A percentile compares a stretch with the other conserved stretches of the same genome.
These are phyloP conservation scores for Ispidina lecontei DNA, from an alignment of 2,797 vertebrate genomes.

Conservation along the genomic window DNA sequence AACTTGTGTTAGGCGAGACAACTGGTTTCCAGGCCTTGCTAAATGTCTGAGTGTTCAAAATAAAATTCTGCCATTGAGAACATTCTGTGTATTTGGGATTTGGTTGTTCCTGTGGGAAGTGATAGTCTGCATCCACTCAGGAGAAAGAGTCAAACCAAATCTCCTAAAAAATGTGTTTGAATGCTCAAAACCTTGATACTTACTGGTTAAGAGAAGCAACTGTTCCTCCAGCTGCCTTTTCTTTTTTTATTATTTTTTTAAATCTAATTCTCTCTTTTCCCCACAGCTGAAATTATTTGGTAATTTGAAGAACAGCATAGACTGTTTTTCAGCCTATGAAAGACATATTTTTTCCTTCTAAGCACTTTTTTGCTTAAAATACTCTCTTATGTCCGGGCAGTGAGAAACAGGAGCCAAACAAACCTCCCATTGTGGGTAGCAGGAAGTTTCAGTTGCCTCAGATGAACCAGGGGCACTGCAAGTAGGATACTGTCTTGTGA, in stretches of 20 bases:
- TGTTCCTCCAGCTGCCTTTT: background rate
- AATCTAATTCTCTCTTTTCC: background rate
- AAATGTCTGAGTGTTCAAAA: background rate
- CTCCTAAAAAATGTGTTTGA: background rate
- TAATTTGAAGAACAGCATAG: background rate
- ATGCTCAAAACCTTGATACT: background rate
- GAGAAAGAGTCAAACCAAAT: background rate
- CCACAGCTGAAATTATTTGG: background rate
- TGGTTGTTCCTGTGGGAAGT: background rate
- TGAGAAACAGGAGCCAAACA: background rate
- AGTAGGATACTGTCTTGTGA: background rate
- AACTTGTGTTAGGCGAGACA: accelerated
- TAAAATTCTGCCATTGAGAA: background rate
- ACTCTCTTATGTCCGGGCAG: background rate
- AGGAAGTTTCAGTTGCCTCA: background rate
- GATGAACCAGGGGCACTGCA: background rate
- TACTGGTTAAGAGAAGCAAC: background rate
- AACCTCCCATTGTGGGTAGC: background rate
- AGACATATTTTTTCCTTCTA: background rate
- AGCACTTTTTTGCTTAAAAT: background rate
- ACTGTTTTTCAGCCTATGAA: background rate
- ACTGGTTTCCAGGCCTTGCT: background rate
- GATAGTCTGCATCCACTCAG: background rate
- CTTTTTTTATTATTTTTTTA: background rate
- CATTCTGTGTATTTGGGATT: background rate